Evolutionary conservation across 2,888 invertebrate genomes (phyloP).

Genomic region (Volucella zonaria): DNA sequence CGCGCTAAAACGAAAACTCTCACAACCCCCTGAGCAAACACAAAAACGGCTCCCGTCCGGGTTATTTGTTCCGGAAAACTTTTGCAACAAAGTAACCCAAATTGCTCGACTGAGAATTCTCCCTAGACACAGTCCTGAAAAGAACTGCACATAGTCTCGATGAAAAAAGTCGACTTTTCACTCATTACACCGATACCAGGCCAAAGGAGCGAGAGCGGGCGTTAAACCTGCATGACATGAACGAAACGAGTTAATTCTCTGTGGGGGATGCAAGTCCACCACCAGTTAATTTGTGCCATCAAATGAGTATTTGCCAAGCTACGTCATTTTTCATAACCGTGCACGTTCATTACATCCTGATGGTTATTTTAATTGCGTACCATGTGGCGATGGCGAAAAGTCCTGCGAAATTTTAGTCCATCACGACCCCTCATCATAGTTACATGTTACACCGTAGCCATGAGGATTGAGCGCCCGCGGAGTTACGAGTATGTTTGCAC

Average conservation of each 20-base stretch:
- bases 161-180: neutral
- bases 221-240: constrained; percentile 15
- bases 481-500: neutral
- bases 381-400: neutral
- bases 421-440: neutral
- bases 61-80: neutral
- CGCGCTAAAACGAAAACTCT: constrained; percentile 1
- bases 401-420: neutral
- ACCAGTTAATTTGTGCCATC: constrained; percentile 34
- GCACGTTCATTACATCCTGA: neutral
- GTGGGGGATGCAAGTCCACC: neutral
- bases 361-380: constrained; percentile 15
- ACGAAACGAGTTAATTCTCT: constrained; percentile 25
- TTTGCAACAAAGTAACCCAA: constrained; percentile 3
- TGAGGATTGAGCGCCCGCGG: too few relatives aligned
- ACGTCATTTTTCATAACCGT: neutral
- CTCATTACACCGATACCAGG: neutral
- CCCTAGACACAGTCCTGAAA: neutral
- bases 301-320: constrained; percentile 37
- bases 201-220: neutral
- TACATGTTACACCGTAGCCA: too few relatives aligned
- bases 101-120: neutral
- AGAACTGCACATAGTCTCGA: neutral
- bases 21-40: neutral
- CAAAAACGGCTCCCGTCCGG: too few relatives aligned